Base-by-base conservation (phyloP, 2,888 invertebrate genomes). In the Corbicula japonica region DNA sequence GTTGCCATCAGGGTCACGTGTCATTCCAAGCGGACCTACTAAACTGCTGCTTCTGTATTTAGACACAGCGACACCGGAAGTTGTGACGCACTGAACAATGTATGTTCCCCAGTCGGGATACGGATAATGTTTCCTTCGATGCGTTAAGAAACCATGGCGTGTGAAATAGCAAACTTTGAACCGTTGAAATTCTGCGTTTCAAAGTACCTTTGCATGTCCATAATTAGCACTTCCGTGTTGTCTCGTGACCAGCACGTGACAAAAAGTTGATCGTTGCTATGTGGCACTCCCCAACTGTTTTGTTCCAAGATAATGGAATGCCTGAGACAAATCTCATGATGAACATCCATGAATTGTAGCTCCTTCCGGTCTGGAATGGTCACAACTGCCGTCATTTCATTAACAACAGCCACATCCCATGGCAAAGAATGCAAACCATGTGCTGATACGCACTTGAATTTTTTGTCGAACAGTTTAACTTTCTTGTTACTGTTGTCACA, bases 71-170 rank as follows among this genome's bases (percentile, higher is more conserved):
- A 50, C 30, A 3, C 75, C 75, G 18, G 61, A 30, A 4, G 38
- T 21, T 1, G 75, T 70, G 5, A 79, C 15, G 26, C 65, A 65
- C 2, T 65, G 54, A 0, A 79, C 41, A 12, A 23, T 70, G n/a
- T 71, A 71, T 32, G 75, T 71, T 5, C 79, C 79, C 79, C 79
- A 79, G 61, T 79, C 79, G 10, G n/a, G 75, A 75, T 12, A 79
- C 61, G 54, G 60, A 50, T 5, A 79, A 70, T 60, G 60, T 56
- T 52, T 79, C 75, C 60, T 62, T 48, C 10, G 18, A 32, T 12
- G 44, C 54, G 6, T 44, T 35, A 8, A 79, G 41, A 41, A 62
- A 79, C 79, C 79, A 79, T 12, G 79, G 75, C 6, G 75, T 79
- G 38, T 71, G 74, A 23, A 79, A 66, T 6, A 71, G 65, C 18